Base-by-base conservation (phyloP, 53 echinoderm and acorn worm species). In the Paelopatides confundens region DNA sequence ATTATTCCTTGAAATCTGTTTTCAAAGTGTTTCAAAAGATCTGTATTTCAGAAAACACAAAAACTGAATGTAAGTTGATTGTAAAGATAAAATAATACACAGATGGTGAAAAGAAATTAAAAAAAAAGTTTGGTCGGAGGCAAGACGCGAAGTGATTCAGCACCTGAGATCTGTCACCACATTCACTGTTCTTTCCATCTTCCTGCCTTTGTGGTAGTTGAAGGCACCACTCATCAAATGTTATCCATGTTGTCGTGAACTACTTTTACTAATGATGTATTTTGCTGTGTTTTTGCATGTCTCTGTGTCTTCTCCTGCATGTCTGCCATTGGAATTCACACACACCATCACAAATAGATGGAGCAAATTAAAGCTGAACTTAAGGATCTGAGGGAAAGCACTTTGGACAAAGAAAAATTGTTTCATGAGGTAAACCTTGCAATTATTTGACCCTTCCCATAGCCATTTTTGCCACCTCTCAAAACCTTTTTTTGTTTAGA, bases 261-360 rank as follows among this genome's bases (percentile, higher is more conserved):
- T 53, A 15, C 58, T 50, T 24, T 17, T 58, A 21, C 58, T n/a
- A n/a, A 23, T 31, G 8, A 32, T 79, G 14, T 32, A 8, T 53
- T 79, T 53, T 79, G 79, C 79, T 79, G 79, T 79, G 79, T 58
- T 54, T 53, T 43, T 77, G 79, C 58, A 58, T 58, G 58, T 58
- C 58, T 48, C 48, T 40, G 35, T 52, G 79, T 53, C 34, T 50
- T 24, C 9, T 23, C 32, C 13, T 79, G 51, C 79, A 74, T 74
- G 74, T 8, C 74, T 39, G 17, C 69, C 69, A 69, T 69, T 69
- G 31, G 69, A 36, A 69, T 69, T 14, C 48, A 14, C 48, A 9
- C 9, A 9, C 48, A 48, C 48, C 48, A 48, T 48, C 69, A 69
- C 69, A 68, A 76, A 76, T 39, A 76, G 76, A n/a, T 76, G 49